A percentile compares a stretch with the other conserved stretches of the same genome.
phyloP scores from a whole-genome alignment of 2,113 vertebrate species.

The Spea multiplicata region DNA sequence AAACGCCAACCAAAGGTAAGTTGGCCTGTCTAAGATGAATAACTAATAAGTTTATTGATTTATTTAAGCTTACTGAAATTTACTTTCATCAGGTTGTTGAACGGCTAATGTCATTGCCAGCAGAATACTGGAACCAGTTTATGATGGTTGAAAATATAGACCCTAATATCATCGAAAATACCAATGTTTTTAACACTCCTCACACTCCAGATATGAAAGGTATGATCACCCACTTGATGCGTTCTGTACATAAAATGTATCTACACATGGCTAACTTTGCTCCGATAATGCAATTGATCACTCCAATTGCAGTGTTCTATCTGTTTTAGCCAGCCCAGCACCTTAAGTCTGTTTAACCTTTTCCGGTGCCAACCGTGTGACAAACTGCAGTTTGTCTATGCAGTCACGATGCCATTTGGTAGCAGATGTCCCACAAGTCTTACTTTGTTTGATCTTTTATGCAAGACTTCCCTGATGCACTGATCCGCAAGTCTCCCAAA shows the following conservation, averaged over 20 bases:
- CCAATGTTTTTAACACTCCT: slow-evolving; percentile 82
- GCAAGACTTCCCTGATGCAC: too few species aligned
- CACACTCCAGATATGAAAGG: slow-evolving; percentile 84
- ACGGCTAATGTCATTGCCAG: slow-evolving; percentile 78
- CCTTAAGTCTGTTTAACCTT: too few species aligned
- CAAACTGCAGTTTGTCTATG: too few species aligned
- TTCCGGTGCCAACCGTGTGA: too few species aligned
- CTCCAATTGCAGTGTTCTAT: too few species aligned
- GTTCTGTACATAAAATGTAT: not conserved
- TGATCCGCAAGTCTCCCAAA: too few species aligned
- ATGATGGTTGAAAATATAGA: slow-evolving; percentile 79
- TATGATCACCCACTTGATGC: slow-evolving; percentile 49
- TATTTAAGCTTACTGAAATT: accelerated
- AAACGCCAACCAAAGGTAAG: slow-evolving; percentile 88
- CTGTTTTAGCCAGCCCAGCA: too few species aligned
- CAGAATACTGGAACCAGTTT: slow-evolving; percentile 86
- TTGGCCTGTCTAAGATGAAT: not conserved
- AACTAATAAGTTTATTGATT: not conserved
- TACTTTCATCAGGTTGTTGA: slow-evolving; percentile 78
- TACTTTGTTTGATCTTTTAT: too few species aligned
- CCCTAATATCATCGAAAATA: slow-evolving; percentile 81
- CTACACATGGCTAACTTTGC: too few species aligned
- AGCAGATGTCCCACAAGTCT: too few species aligned
- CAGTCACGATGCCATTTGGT: too few species aligned
- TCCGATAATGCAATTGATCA: too few species aligned